These are phyloP conservation scores for Serrognathus titanus DNA, from an alignment of 2,888 invertebrate species.

Conservation along the genomic window DNA sequence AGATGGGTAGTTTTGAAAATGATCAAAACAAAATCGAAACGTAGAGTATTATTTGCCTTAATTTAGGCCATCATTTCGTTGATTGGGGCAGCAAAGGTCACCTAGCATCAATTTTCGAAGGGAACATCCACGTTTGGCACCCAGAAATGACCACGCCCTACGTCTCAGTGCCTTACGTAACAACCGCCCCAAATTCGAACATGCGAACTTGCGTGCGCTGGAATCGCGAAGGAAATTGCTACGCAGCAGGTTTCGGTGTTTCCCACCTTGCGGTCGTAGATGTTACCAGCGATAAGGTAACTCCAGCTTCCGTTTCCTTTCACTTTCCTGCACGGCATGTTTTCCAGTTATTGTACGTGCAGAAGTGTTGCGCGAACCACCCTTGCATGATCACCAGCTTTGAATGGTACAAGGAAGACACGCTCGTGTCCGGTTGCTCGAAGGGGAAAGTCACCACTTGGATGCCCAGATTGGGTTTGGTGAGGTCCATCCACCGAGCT, in stretches of 20 bases:
- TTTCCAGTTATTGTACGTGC: background rate
- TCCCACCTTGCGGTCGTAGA: slow-evolving; percentile 6
- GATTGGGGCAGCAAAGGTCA: slow-evolving; percentile 9
- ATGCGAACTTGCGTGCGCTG: slow-evolving; percentile 3
- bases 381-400: slow-evolving; percentile 21
- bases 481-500: slow-evolving; percentile 8
- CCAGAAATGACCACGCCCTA: background rate
- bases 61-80: slow-evolving; percentile 7
- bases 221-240: background rate
- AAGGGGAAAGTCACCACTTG: slow-evolving; percentile 26
- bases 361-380: slow-evolving; percentile 3
- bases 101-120: slow-evolving; percentile 2
- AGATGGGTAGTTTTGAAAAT: too few relatives aligned
- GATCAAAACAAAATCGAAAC: too few relatives aligned
- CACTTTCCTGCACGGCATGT: background rate
- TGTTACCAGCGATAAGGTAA: slow-evolving; percentile 2
- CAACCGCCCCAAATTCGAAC: background rate
- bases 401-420: slow-evolving; percentile 23
- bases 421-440: slow-evolving; percentile 29
- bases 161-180: background rate
- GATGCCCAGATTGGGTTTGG: slow-evolving; percentile 4
- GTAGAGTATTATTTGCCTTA: too few relatives aligned
- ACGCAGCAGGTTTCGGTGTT: slow-evolving; percentile 6
- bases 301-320: background rate
- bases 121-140: slow-evolving; percentile 8